These are phyloP conservation scores for Perca flavescens DNA, from an alignment of 2,113 vertebrate species.

Conservation along the genomic window DNA sequence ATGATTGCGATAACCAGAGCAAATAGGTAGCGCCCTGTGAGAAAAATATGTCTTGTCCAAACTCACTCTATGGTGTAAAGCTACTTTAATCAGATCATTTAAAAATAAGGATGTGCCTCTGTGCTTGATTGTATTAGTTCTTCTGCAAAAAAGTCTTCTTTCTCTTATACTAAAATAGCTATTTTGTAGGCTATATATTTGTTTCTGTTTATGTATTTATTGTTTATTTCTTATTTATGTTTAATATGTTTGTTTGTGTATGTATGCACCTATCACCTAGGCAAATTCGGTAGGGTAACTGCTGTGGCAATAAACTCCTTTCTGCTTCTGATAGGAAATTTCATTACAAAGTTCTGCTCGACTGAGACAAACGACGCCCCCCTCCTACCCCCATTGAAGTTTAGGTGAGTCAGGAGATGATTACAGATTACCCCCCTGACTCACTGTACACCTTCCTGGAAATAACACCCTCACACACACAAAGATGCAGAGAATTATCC, in stretches of 20 bases:
- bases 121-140: neutral
- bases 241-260: too few relatives aligned
- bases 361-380: neutral
- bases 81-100: neutral
- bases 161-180: too few relatives aligned
- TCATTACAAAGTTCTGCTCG: slow-evolving; percentile 9
- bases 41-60: neutral
- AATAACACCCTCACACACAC: slow-evolving; percentile 55
- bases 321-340: neutral
- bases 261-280: too few relatives aligned
- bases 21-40: neutral
- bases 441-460: slow-evolving; percentile 73
- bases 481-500: slow-evolving; percentile 42
- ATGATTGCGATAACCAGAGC: neutral
- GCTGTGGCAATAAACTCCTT: too few relatives aligned
- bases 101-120: neutral
- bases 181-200: too few relatives aligned
- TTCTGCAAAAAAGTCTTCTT: neutral
- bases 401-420: slow-evolving; percentile 71
- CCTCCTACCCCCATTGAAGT: neutral
- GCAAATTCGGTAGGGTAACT: too few relatives aligned
- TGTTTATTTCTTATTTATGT: too few relatives aligned
- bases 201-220: too few relatives aligned
- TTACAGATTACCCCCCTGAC: slow-evolving; percentile 68
- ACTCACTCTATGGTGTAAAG: neutral